phyloP scores from a whole-genome alignment of 2,797 vertebrate genomes.

The Acrocephalus scirpaceus region DNA sequence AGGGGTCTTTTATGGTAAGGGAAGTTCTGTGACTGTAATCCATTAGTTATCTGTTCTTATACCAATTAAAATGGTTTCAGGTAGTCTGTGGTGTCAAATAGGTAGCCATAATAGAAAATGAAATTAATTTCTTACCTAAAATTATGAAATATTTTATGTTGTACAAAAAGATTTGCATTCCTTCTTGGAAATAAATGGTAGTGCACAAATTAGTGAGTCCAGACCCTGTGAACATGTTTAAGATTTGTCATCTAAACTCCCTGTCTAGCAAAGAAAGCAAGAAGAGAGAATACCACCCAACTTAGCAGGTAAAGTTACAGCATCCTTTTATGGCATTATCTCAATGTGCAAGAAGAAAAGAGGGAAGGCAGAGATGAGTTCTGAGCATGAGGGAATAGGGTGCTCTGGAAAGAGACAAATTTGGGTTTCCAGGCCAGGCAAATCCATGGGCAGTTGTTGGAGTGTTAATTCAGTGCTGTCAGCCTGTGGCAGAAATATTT shows the following conservation, averaged over 20 bases:
- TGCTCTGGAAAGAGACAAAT: not conserved
- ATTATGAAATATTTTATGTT: not conserved
- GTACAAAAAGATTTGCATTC: not conserved
- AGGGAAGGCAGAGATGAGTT: not conserved
- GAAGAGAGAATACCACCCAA: not conserved
- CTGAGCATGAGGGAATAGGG: not conserved
- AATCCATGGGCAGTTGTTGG: not conserved
- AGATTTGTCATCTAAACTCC: not conserved
- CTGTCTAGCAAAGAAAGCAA: not conserved
- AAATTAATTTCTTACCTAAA: not conserved
- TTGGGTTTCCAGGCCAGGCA: not conserved
- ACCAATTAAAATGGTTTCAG: not conserved
- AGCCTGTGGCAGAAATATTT: not conserved
- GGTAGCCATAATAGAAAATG: not conserved
- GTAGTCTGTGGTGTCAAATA: not conserved
- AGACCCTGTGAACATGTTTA: rapidly evolving
- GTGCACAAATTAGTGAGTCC: not conserved
- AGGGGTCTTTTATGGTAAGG: not conserved
- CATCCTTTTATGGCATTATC: not conserved
- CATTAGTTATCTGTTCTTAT: not conserved
- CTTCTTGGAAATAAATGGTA: not conserved
- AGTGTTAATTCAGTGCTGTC: not conserved
- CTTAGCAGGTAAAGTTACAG: not conserved
- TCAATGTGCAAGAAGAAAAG: not conserved
- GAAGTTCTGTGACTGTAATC: not conserved